phyloP scores from a whole-genome alignment of 1,140 invertebrate species.

The Plodia interpunctella region DNA sequence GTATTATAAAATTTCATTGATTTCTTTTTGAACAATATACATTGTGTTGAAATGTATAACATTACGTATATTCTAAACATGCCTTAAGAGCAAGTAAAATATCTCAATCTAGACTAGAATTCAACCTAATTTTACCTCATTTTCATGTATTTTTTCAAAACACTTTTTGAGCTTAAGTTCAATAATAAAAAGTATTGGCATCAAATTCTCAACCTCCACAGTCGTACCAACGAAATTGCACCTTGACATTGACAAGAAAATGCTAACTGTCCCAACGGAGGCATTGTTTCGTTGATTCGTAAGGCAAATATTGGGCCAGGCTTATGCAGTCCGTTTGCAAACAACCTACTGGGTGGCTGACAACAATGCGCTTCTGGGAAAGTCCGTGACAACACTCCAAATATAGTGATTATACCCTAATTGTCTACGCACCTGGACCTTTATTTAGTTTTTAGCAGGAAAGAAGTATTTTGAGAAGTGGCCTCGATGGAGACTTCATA shows the following conservation, averaged over 20 bases:
- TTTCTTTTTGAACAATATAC: too few relatives aligned
- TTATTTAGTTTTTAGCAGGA: slow-evolving; percentile 63
- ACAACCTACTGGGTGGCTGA: slow-evolving; percentile 67
- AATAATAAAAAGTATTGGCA: too few relatives aligned
- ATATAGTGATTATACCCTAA: slow-evolving; percentile 71
- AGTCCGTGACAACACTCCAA: slow-evolving; percentile 69
- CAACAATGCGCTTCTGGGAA: slow-evolving; percentile 62
- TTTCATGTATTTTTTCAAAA: too few relatives aligned
- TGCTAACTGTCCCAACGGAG: slow-evolving; percentile 56
- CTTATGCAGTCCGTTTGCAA: slow-evolving; percentile 65
- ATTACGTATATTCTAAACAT: too few relatives aligned
- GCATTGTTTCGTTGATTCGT: slow-evolving; percentile 71
- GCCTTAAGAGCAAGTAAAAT: too few relatives aligned
- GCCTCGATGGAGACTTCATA: slow-evolving; percentile 24
- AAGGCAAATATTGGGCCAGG: slow-evolving; percentile 67
- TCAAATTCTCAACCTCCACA: not conserved
- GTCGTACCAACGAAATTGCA: slow-evolving; percentile 20
- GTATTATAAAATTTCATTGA: too few relatives aligned
- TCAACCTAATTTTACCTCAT: too few relatives aligned
- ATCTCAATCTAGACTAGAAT: too few relatives aligned
- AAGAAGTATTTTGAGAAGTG: slow-evolving; percentile 55
- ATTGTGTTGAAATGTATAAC: too few relatives aligned
- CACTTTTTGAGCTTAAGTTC: too few relatives aligned
- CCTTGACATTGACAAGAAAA: slow-evolving; percentile 55
- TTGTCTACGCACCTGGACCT: slow-evolving; percentile 63